These are phyloP conservation scores for Thunnus albacares DNA, from an alignment of 2,797 vertebrate species.

Conservation along the genomic window DNA sequence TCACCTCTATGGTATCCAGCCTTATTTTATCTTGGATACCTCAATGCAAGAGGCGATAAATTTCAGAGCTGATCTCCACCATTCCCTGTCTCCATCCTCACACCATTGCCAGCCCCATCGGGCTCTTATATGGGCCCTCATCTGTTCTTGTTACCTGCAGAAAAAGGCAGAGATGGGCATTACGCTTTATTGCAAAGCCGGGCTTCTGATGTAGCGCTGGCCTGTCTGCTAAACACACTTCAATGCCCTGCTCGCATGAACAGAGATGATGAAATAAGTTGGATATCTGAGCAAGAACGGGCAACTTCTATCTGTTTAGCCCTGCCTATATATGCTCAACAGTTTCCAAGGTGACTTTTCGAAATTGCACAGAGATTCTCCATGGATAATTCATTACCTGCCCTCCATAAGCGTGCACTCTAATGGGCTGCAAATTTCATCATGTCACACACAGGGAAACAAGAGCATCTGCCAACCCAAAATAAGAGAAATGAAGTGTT, in stretches of 20 bases:
- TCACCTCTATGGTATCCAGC: conserved; percentile 70
- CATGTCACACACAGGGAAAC: conserved; percentile 72
- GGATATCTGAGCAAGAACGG: conserved; percentile 82
- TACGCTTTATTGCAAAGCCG: conserved; percentile 79
- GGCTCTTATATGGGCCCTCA: conserved; percentile 75
- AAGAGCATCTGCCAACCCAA: conserved; percentile 68
- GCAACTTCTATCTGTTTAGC: conserved; percentile 80
- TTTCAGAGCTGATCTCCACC: conserved; percentile 77
- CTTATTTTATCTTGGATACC: conserved; percentile 75
- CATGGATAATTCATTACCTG: conserved; percentile 83
- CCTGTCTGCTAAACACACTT: conserved; percentile 82
- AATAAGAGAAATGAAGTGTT: conserved; percentile 60
- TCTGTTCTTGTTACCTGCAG: conserved; percentile 86
- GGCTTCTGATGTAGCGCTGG: conserved; percentile 76
- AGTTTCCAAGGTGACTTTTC: conserved; percentile 86
- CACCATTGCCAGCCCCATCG: conserved; percentile 57
- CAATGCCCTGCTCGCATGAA: conserved; percentile 77
- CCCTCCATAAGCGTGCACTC: conserved; percentile 71
- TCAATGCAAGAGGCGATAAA: conserved; percentile 75
- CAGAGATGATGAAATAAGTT: conserved; percentile 86
- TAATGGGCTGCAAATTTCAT: conserved; percentile 81
- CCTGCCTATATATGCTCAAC: conserved; percentile 74
- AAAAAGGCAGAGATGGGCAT: conserved; percentile 81
- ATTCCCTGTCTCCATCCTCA: conserved; percentile 71
- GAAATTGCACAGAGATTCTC: conserved; percentile 78